Evolutionary conservation across 2,888 invertebrate species (phyloP), one percentile per base, ranked within the genome.

Genomic region (Latrodectus hesperus): DNA sequence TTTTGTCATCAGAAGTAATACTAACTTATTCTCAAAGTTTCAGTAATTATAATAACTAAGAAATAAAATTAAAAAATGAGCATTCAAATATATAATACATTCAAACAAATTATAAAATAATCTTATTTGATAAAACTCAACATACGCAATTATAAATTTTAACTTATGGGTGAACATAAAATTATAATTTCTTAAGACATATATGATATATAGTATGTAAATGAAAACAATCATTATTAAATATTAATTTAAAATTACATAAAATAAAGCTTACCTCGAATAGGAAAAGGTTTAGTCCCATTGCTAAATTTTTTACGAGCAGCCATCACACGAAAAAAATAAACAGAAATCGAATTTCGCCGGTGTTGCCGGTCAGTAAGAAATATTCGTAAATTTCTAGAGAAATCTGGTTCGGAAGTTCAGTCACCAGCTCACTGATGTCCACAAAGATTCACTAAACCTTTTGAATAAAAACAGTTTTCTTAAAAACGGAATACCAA

Each of bases 281-380:
- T 85, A 38, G 85, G 85, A 64, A 85, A 85, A 70, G 85, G 85
- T 80, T 85, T 85, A 22, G 85, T 85, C 17, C 85, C 85, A 75
- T 85, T 85, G 70, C 85, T 85, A 64, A 70, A 85, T 67, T 85
- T 85, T 70, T 85, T 85, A 12, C 85, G 79, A n/a, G 85, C 79
- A 64, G 85, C 85, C 85, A 85, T 85, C 67, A 26, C 75, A 82
- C 55, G 38, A 52, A 51, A 70, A 12, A 53, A 55, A 55, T 71
- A 65, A 83, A 74, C 38, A 52, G 38, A 71, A 71, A 38, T 22
- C 26, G 9, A 3, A 14, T 74, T 17, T 60, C 16, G 74, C 85
- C 85, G 85, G 85, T 79, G 85, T 85, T 85, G 85, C 85, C 85
- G 72, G 79, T 53, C 16, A 67, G 53, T 67, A 74, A 73, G 67